Evolutionary conservation across 30 jellyfish, hydroid and myxozoan species (phyloP), one percentile per base, ranked within the genome.

Genomic region (Hydra vulgaris): DNA sequence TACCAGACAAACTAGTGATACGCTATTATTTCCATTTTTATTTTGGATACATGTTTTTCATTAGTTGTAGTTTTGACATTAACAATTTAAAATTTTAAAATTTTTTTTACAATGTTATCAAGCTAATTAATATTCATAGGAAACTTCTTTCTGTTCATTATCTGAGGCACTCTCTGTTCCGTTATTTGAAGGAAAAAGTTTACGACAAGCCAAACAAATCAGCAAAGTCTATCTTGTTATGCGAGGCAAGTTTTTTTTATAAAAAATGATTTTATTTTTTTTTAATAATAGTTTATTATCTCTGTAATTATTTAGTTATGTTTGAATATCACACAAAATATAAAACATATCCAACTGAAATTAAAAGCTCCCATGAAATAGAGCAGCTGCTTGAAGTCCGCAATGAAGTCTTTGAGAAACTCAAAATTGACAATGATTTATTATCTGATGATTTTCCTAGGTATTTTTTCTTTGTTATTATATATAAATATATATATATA

Each of bases 171-270:
- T 87, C 79, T 74, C 95, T 54, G 76, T 74, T 19, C 74, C 25
- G 20, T 85, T 87, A 25, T 66, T 83, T 17, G 79, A 84, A 61
- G 95, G 95, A 18, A 81, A 71, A 52, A 66, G 88, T 5, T 73
- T 82, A 25, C 88, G 88, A 56, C 98, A 92, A 77, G 72, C 92
- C 16, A 84, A 81, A 83, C 88, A 82, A 27, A 76, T 87, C 19
- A 83, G 96, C 55, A 86, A 92, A 76, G 73, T 95, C 23, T 92
- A 87, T 84, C 92, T 92, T 79, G 96, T 92, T n/a, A 84, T 84
- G 96, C 94, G 83, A 84, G 98, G 98, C 85, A 78, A 17, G 86
- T 23, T 16, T 69, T 27, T 19, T 19, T 16, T 56, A 16, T 56
- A n/a, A 56, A 56, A 56, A 16, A 17, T 56, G 71, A 17, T 52